Conservation (phyloP, 1,140 invertebrate genomes). For the Diuraphis noxia region DNA sequence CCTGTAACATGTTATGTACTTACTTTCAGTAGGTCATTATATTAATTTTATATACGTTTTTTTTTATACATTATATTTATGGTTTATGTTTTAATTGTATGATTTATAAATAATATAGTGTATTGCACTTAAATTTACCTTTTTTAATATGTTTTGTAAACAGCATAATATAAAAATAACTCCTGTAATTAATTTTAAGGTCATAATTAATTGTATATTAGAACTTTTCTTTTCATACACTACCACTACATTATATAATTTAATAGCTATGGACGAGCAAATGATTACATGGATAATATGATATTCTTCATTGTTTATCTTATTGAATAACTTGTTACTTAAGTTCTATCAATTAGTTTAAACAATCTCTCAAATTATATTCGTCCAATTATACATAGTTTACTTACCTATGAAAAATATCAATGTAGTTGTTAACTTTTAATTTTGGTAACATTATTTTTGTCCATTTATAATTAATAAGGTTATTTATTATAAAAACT, state of each 20-base stretch:
- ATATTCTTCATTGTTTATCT: not conserved
- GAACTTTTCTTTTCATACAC: conserved; percentile 20
- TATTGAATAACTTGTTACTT: not conserved
- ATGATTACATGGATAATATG: conserved; percentile 12
- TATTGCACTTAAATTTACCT: conserved; percentile 21
- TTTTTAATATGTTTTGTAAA: conserved; percentile 38
- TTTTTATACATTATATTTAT: conserved; percentile 53
- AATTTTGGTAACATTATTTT: conserved; percentile 4
- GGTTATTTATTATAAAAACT: conserved; percentile 25
- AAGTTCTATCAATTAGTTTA: not conserved
- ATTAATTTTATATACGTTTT: conserved; percentile 35
- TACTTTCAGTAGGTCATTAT: conserved; percentile 34
- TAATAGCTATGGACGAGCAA: conserved; percentile 17
- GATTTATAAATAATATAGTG: conserved; percentile 34
- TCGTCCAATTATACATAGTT: conserved; percentile 8
- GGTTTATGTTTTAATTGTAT: conserved; percentile 48
- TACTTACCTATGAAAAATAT: not conserved
- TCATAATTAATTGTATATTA: conserved; percentile 20
- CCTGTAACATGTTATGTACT: conserved; percentile 28
- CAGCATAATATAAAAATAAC: conserved; percentile 29
- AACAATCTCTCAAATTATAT: not conserved
- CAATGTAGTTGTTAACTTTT: conserved; percentile 19
- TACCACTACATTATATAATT: conserved; percentile 20
- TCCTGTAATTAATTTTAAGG: conserved; percentile 4
- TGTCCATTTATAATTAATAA: conserved; percentile 14